Evolutionary conservation across 2,888 invertebrate genomes (phyloP), one percentile per base, ranked within the genome.

Genomic region (Drosophila maculinotata): DNA sequence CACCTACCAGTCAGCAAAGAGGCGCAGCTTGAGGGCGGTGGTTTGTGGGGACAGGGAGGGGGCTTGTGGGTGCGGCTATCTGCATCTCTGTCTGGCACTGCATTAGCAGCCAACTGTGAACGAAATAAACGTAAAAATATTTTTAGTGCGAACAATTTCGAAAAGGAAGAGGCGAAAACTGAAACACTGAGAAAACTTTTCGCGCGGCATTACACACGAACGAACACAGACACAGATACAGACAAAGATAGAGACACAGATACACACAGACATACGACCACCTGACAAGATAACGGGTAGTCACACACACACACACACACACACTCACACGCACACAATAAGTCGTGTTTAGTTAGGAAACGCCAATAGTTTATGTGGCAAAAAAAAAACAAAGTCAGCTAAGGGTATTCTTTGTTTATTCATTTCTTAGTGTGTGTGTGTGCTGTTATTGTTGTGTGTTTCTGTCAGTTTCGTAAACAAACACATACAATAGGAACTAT

Each of bases 41-140:
- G 1, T 9, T 6, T 2, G 33, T 3, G 3, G 8, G n/a, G 9
- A 3, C 15, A 9, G 2, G 9, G 6, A 3, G 31, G 25, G 15
- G 17, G 30, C 14, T 23, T 57, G 20, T 44, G 58, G 26, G 23
- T 49, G 25, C 28, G 14, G 23, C 42, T 53, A 42, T 52, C 36
- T 60, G 39, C 36, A 36, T 71, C 76, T 66, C 57, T 62, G 56
- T 71, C 67, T 79, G 72, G 54, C 79, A 72, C 72, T 86, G 86
- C 86, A 79, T 79, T 83, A 82, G 79, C 76, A 83, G 72, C 62
- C 86, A 79, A 83, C 79, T 86, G 86, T 79, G 66, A 86, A 79
- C 60, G 66, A 79, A 86, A 82, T 86, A 82, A 79, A 82, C 66
- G 76, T 76, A 72, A 72, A 79, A 79, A 82, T 86, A 83, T 86